Evolutionary conservation across 2,113 vertebrate species (phyloP), one percentile per base, ranked within the genome.

Genomic region (Geothlypis trichas): DNA sequence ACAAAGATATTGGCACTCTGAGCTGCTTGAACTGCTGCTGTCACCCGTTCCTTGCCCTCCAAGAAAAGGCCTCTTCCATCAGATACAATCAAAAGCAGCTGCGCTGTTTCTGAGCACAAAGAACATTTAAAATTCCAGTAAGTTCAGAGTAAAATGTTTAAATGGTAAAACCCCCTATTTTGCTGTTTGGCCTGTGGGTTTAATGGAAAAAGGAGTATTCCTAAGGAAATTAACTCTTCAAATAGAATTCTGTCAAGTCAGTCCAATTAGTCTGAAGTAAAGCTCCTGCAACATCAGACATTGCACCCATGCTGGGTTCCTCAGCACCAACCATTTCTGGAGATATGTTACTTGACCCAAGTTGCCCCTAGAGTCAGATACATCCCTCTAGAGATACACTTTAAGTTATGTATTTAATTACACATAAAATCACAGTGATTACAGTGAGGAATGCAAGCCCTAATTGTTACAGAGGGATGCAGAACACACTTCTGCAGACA

Each of bases 31-130:
- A 99, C 98, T 4, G 99, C 98, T 7, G 99, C 97, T 74, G 97
- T 97, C 84, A 99, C 99, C 58, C 99, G 97, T 44, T 99, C 99
- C 97, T 99, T 99, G 76, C 99, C 99, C 87, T 99, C 99, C 37
- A 99, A 97, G 97, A 99, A 99, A 46, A 99, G 98, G 23, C 99
- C 99, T 44, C 99, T 97, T 71, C 99, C 99, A 39, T 99, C 99
- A 26, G 99, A 99, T 35, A 99, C 99, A 28, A 99, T 98, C 84
- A 99, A 95, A 90, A 99, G 98, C 84, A 99, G 97, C 96, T 99
- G 99, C 1, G 99, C 98, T 1, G 97, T 99, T 95, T 99, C 99
- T 99, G 97, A 65, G 75, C 39, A 88, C 51, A 72, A 76, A 85
- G 67, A 75, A 88, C 49, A 80, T 80, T 69, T 68, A n/a, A 68